Base-by-base conservation (phyloP, 2,113 vertebrate genomes). In the Rattus norvegicus region DNA sequence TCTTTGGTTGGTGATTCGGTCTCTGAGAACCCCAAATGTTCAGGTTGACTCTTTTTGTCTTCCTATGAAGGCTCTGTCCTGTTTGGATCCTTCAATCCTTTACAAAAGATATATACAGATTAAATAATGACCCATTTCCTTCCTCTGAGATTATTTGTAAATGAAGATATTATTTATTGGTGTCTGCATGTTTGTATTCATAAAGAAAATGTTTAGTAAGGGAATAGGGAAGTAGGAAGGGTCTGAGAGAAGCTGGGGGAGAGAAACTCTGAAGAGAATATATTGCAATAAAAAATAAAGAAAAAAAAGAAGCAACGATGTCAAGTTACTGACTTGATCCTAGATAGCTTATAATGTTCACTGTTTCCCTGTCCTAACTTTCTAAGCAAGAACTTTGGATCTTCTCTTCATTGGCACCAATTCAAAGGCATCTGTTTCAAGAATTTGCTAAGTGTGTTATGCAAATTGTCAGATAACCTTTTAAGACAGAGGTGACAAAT, bases 341-440 rank as follows among this genome's bases (percentile, higher is more conserved):
- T 24, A 52, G 19, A 6, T 20, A 76, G 91, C 17, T 84, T 81
- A 83, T 5, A 52, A 72, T 94, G 14, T 39, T 28, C 12, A 30
- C 86, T 5, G 30, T 16, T 69, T 93, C 13, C 67, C 22, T 91
- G 36, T 52, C 43, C 7, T 90, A 43, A 7, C 6, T 89, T 85
- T 88, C 24, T 84, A 70, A 52, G 75, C 75, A 73, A 85, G 73
- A 94, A 87, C 13, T 5, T n/a, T 81, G 69, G 28, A 2, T 2
- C 14, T 63, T 86, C 70, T 76, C 47, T 72, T 47, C 83, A 4
- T 28, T 69, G 2, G 33, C 17, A 49, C 88, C 47, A 77, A 76
- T 77, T 86, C 88, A 83, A 96, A 90, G 67, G 22, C 2, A 72
- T 80, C 5, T 90, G 76, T 89, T 95, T 94, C 56, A 96, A 93